Evolutionary conservation across 1,140 invertebrate genomes (phyloP), one percentile per base, ranked within the genome.

Genomic region (Drosophila azteca): DNA sequence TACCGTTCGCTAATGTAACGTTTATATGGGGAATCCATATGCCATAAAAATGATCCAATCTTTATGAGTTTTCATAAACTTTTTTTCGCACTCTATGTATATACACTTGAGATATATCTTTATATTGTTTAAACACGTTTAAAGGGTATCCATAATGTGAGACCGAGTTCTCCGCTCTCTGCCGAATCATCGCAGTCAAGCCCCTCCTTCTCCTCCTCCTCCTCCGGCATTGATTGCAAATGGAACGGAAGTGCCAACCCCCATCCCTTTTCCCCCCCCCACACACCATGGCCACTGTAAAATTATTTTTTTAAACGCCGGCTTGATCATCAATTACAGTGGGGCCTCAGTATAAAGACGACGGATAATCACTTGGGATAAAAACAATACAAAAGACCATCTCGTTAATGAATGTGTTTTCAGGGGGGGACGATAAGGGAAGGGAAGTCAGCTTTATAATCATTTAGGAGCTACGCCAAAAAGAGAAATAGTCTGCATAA

Each of bases 161-260:
- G 31, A 35, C 35, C 11, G 35, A 13, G 3, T 39, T 11, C 20
- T 39, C 17, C 20, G 22, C 11, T 9, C 17, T 39, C 20, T 13
- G 11, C 20, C 0, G 7, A 15, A 63, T 68, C 9, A 63, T 68
- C 9, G 22, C 22, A 61, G 48, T 15, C 15, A 43, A 58, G 54
- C 54, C 58, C 57, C 43, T 50, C 26, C 6, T 6, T 9, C 31
- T 3, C 29, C 29, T 7, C 31, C 31, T 1, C 31, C 35, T 39
- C 35, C 35, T 5, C 1, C 35, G 11, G 11, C 51, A 50, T 35
- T 58, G 65, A 49, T 55, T 69, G 39, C 31, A 82, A 68, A 55
- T 74, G 57, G 68, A 82, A 77, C 79, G 79, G 76, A 74, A 75
- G 73, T 77, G 79, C 72, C 35, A 39, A 3, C 31, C 2, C 8